Evolutionary conservation across 2,888 invertebrate species (phyloP), one percentile per base, ranked within the genome.

Genomic region (Perizoma affinitatum): DNA sequence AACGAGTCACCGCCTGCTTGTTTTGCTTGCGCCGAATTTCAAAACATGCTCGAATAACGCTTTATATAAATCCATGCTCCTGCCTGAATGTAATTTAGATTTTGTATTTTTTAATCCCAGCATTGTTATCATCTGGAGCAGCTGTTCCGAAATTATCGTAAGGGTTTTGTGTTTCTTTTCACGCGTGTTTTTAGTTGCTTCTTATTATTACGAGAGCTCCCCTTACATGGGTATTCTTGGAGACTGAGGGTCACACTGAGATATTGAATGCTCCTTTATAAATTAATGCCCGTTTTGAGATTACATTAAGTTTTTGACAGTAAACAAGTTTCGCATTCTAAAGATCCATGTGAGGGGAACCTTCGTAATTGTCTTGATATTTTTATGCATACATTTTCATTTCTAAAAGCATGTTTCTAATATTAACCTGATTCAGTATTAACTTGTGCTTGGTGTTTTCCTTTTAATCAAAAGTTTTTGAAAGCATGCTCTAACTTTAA

Each of bases 101-200:
- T 83, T 74, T 82, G 83, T 76, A 83, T 76, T 80, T 82, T 38
- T 84, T 90, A 89, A 90, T 90, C 89, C 84, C 66, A 74, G 83
- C 77, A 87, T 90, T 90, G 88, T 90, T 59, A 66, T 75, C 56
- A 33, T 61, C 53, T 68, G 70, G 74, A 80, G 90, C 91, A 90
- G 91, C 90, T 91, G 90, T 86, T 84, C 74, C 71, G 70, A 78
- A 78, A 82, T 82, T 83, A 75, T 71, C 78, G 85, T 80, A 85
- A 88, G 90, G 88, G 88, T 87, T 88, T 87, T 81, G 78, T 79
- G 80, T 79, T 85, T 77, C 86, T 87, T 87, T 88, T 83, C 78
- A 85, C 78, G 80, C 82, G 72, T 83, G 81, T 82, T 84, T 86
- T 81, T 84, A 78, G 78, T 80, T 79, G 75, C 83, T 86, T 90